A percentile compares a stretch with the other conserved stretches of the same genome.
phyloP scores from a whole-genome alignment of 2,113 vertebrate species.

The Anhinga rufa region DNA sequence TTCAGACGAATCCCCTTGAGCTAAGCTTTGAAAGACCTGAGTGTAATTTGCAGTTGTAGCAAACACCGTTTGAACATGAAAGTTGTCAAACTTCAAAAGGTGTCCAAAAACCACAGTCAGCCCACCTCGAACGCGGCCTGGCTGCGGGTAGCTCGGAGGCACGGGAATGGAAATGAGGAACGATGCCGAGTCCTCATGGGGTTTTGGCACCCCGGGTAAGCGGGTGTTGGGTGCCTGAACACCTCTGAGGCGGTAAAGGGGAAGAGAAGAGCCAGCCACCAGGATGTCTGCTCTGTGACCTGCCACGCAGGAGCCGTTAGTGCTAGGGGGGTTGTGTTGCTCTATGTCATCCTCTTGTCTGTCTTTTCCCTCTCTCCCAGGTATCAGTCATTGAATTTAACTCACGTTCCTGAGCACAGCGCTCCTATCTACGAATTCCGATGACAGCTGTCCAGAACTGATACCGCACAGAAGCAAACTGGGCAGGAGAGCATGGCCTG shows the following conservation, averaged over 20 bases:
- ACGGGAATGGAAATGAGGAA: background rate
- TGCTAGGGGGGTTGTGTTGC: background rate
- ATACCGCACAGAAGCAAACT: conserved; percentile 48
- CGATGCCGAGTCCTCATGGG: fast-evolving
- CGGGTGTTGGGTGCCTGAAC: background rate
- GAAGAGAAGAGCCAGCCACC: background rate
- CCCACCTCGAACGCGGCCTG: background rate
- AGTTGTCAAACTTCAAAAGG: conserved; percentile 11
- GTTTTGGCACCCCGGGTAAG: background rate
- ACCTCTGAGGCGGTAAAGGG: background rate
- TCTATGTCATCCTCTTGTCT: background rate
- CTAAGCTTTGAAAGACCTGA: conserved; percentile 7
- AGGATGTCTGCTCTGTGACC: background rate
- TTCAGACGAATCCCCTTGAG: background rate
- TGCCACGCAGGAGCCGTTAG: background rate
- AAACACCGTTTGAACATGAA: conserved; percentile 27
- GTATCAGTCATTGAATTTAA: conserved; percentile 97
- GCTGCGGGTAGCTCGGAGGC: background rate
- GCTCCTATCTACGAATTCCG: conserved; percentile 97
- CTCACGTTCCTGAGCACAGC: conserved; percentile 91
- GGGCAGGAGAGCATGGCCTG: conserved; percentile 67
- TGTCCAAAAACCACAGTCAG: background rate
- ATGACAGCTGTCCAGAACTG: conserved; percentile 76
- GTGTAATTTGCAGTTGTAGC: background rate
- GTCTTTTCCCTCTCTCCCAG: conserved; percentile 61